Evolutionary conservation across 2,113 vertebrate genomes (phyloP).

Genomic region (Platichthys flesus): DNA sequence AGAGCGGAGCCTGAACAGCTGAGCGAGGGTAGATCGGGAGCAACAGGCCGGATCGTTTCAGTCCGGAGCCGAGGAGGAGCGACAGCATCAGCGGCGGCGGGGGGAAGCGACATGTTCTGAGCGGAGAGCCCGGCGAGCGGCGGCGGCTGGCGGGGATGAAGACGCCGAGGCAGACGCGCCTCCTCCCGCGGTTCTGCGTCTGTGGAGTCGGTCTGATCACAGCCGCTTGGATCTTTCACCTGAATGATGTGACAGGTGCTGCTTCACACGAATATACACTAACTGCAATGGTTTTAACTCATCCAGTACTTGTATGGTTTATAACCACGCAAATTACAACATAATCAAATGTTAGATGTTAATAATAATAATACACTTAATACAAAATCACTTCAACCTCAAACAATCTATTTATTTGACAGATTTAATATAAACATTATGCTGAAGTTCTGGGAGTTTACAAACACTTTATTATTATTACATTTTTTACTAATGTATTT

Average conservation of each 20-base stretch:
- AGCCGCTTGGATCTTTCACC: constrained; percentile 65
- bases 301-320: not conserved
- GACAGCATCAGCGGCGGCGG: too few relatives aligned
- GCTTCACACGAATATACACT: too few relatives aligned
- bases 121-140: constrained; percentile 33
- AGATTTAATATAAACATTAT: not conserved
- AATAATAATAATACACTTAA: too few relatives aligned
- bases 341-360: too few relatives aligned
- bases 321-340: too few relatives aligned
- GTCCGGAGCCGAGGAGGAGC: too few relatives aligned
- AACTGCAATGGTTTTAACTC: too few relatives aligned
- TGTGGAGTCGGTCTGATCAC: constrained; percentile 75
- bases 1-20: constrained; percentile 1
- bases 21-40: constrained; percentile 7
- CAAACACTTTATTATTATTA: not conserved
- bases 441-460: not conserved
- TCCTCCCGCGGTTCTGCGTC: constrained; percentile 76
- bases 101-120: constrained; percentile 73
- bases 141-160: constrained; percentile 63
- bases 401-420: too few relatives aligned
- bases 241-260: constrained; percentile 73
- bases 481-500: not conserved
- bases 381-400: too few relatives aligned
- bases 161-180: constrained; percentile 73
- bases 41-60: constrained; percentile 4